Evolutionary conservation across 1,140 invertebrate species (phyloP), one percentile per base, ranked within the genome.

Genomic region (Drosophila tsacasi): DNA sequence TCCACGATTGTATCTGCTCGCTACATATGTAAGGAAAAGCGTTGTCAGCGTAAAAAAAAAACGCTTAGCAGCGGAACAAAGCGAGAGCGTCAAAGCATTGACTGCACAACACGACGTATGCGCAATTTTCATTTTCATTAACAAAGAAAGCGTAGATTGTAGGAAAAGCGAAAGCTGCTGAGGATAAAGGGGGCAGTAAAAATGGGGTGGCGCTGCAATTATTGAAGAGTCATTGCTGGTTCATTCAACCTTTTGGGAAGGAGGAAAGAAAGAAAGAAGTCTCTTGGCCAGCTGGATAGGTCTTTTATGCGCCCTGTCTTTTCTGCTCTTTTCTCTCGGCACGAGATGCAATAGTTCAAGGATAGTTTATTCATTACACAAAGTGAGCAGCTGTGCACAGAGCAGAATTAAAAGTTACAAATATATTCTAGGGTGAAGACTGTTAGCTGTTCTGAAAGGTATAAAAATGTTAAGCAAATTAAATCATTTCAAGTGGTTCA

Each of bases 41-140:
- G 65, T 58, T 68, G 50, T 47, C 64, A 61, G 62, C 76, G 73
- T 81, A 67, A 86, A 87, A 83, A 37, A 54, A 55, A 84, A 81
- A 68, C 30, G 50, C 67, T 61, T 72, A 61, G 62, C 52, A 55
- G 61, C 54, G 54, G 52, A 75, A 86, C 71, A 87, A 84, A 78
- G 58, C 58, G 46, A 60, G 64, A 54, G 40, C 54, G 54, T 32
- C 40, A 59, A 86, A 82, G 69, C 68, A 81, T 68, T 64, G 57
- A 79, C 81, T 79, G 75, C 50, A 61, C 80, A 81, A 76, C 62
- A 54, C 49, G 73, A 25, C 78, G 84, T 89, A 84, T 87, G 84
- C 81, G 84, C 84, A 87, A 87, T 89, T 89, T 87, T 79, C 79
- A 75, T 89, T 73, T 89, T 84, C 59, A 84, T 74, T 58, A 69